Evolutionary conservation across 2,797 vertebrate species (phyloP).

Genomic region (Etheostoma nigrum): DNA sequence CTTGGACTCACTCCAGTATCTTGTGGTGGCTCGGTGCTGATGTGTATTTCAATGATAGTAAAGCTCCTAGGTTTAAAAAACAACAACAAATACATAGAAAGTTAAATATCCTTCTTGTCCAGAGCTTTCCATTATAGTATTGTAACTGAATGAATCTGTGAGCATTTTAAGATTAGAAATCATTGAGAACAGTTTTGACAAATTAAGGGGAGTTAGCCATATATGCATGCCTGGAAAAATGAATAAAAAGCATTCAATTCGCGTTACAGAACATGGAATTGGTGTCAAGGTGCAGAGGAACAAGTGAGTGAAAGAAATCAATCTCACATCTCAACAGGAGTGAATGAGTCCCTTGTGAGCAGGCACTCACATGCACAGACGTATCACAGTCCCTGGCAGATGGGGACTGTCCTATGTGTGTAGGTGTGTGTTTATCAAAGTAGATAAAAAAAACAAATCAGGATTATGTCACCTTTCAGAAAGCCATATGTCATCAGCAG

Average conservation of each 20-base stretch:
- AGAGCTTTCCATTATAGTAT: constrained; percentile 1
- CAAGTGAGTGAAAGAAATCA: constrained; percentile 65
- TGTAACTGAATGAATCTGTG: constrained; percentile 11
- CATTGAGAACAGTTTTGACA: constrained; percentile 2
- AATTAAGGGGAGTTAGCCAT: neutral
- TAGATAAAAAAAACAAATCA: constrained; percentile 31
- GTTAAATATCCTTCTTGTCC: constrained; percentile 18
- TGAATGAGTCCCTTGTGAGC: constrained; percentile 52
- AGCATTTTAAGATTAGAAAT: constrained; percentile 16
- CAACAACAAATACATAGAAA: constrained; percentile 34
- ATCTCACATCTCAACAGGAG: constrained; percentile 58
- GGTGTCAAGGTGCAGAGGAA: constrained; percentile 48
- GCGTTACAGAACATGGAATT: constrained; percentile 46
- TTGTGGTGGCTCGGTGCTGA: constrained; percentile 46
- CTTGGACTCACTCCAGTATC: constrained; percentile 48
- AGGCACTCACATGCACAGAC: constrained; percentile 36
- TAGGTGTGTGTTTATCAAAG: constrained; percentile 34
- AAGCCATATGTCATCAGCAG: constrained; percentile 64
- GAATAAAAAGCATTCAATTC: constrained; percentile 51
- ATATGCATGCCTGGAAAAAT: constrained; percentile 29
- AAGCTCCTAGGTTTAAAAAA: constrained; percentile 49
- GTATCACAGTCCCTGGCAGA: constrained; percentile 23
- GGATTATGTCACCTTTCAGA: constrained; percentile 73
- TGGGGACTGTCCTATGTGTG: constrained; percentile 11
- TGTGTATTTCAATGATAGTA: constrained; percentile 37